Conservation (phyloP, 2,888 invertebrate species). For the Rotaria sp. region DNA sequence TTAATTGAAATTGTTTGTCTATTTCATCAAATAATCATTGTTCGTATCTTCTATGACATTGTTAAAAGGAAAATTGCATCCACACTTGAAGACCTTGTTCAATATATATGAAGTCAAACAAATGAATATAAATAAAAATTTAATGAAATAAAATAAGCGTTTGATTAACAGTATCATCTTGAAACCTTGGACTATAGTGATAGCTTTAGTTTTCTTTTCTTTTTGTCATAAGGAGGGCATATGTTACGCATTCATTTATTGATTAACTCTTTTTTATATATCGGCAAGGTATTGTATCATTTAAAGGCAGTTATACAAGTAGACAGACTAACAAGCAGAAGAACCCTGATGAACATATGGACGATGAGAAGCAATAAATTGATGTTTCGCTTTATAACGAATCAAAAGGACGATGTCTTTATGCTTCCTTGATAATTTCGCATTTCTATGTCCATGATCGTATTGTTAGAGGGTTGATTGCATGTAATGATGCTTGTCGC, state of each 20-base stretch:
- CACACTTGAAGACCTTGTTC: no score
- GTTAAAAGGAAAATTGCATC: no score
- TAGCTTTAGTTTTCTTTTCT: neutral
- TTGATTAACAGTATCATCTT: neutral
- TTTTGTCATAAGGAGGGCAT: neutral
- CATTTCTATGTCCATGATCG: no score
- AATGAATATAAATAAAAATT: no score
- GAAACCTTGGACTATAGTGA: neutral
- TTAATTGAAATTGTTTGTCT: no score
- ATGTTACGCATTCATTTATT: neutral
- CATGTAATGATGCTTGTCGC: neutral
- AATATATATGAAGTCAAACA: no score
- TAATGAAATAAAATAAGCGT: no score
- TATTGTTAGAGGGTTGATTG: no score
- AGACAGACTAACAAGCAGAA: neutral
- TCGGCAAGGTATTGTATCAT: neutral
- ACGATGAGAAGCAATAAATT: neutral
- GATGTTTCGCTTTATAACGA: neutral
- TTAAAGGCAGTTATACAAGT: neutral
- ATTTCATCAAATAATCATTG: no score
- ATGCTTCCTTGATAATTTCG: neutral
- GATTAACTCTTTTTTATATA: neutral
- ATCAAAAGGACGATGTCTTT: neutral
- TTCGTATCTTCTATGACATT: no score
- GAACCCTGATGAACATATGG: neutral